Evolutionary conservation across 2,888 invertebrate species (phyloP).

Genomic region (Nomada fabriciana): DNA sequence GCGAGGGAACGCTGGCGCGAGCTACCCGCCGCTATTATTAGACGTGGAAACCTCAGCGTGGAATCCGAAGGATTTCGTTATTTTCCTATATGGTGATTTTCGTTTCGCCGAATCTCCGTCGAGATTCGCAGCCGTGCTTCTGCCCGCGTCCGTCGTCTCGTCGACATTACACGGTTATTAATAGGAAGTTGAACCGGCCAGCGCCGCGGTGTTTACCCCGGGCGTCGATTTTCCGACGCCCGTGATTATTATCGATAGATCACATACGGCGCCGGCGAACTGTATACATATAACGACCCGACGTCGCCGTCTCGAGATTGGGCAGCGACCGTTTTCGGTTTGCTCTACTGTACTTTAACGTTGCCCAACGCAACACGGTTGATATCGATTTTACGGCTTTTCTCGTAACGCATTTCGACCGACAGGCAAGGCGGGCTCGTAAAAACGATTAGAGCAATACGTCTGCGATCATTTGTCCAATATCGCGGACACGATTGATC

Average conservation of each 20-base stretch:
- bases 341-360: slow-evolving; percentile 38
- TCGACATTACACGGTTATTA: slow-evolving; percentile 9
- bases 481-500: slow-evolving; percentile 53
- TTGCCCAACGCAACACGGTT: slow-evolving; percentile 2
- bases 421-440: slow-evolving; percentile 3
- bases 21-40: slow-evolving; percentile 64
- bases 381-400: slow-evolving; percentile 30
- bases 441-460: slow-evolving; percentile 42
- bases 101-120: slow-evolving; percentile 26
- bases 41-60: slow-evolving; percentile 63
- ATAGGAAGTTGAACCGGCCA: slow-evolving; percentile 19
- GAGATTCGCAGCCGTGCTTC: neutral
- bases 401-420: slow-evolving; percentile 17
- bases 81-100: slow-evolving; percentile 53
- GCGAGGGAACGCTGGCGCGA: slow-evolving; percentile 37
- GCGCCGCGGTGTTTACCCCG: slow-evolving; percentile 37
- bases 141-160: neutral
- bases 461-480: slow-evolving; percentile 47
- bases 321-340: slow-evolving; percentile 36
- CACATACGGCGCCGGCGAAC: slow-evolving; percentile 40
- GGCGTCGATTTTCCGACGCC: slow-evolving; percentile 46
- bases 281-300: slow-evolving; percentile 55
- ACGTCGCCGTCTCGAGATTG: slow-evolving; percentile 49
- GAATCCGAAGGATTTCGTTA: slow-evolving; percentile 64
- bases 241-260: slow-evolving; percentile 62